Percentiles rank a stretch among this genome's conserved stretches.
Conservation (phyloP, 2,888 invertebrate species). For the Chorisops tibialis region DNA sequence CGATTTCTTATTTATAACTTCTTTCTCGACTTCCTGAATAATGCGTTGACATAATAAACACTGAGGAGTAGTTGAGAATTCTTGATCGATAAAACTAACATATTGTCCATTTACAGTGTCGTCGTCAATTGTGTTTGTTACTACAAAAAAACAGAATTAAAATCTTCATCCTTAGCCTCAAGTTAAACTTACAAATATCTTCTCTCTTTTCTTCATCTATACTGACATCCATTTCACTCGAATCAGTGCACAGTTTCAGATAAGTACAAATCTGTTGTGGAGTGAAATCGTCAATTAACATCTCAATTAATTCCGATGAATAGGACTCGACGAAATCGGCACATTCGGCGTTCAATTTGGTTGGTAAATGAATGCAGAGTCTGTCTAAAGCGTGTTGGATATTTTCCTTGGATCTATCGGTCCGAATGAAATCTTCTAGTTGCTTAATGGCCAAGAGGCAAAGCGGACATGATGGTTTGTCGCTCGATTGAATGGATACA, state of each 20-base stretch:
- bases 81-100: constrained; percentile 39
- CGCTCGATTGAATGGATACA: constrained; percentile 42
- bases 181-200: constrained; percentile 9
- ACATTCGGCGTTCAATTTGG: constrained; percentile 64
- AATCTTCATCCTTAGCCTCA: constrained; percentile 2
- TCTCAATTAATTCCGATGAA: constrained; percentile 71
- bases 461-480: constrained; percentile 72
- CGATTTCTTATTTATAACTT: constrained; percentile 43
- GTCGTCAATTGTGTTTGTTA: constrained; percentile 68
- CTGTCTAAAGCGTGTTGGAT: constrained; percentile 67
- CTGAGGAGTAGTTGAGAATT: constrained; percentile 38
- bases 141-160: constrained; percentile 52
- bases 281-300: constrained; percentile 71
- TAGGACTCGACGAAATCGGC: constrained; percentile 73
- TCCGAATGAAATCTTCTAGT: constrained; percentile 68
- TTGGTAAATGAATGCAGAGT: constrained; percentile 67
- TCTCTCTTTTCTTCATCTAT: not conserved
- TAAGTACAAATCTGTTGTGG: constrained; percentile 75
- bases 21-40: constrained; percentile 44
- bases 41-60: constrained; percentile 47
- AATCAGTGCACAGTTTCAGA: constrained; percentile 66
- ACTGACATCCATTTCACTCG: not conserved
- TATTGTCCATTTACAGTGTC: constrained; percentile 57
- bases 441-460: constrained; percentile 80
- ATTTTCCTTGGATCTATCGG: constrained; percentile 70